These are phyloP conservation scores for Nesometra sesokonis DNA, from an alignment of 35 echinoderm and acorn worm genomes.

Conservation along the genomic window DNA sequence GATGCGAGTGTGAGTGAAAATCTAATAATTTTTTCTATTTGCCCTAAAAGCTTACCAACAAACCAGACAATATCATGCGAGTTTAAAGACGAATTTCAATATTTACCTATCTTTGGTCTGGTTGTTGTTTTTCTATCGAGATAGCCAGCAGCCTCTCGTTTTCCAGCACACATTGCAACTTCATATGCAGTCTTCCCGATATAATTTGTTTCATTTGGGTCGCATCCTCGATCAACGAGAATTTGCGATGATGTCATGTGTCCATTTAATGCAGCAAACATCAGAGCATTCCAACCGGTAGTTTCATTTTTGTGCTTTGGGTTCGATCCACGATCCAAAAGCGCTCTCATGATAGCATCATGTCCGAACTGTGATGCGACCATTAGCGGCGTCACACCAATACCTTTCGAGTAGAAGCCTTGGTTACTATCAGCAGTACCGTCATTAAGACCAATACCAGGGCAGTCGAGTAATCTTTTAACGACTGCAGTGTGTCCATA, in stretches of 20 bases:
- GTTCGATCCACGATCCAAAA: slow-evolving; percentile 53
- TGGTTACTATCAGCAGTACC: not conserved
- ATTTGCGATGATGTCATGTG: slow-evolving; percentile 37
- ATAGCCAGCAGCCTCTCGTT: slow-evolving; percentile 44
- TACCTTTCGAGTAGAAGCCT: slow-evolving; percentile 1
- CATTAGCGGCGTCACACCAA: slow-evolving; percentile 53
- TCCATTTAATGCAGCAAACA: slow-evolving; percentile 71
- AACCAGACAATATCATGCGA: no score
- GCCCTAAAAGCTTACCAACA: no score
- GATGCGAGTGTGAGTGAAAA: no score
- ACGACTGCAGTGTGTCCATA: slow-evolving; percentile 58
- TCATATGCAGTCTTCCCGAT: slow-evolving; percentile 68
- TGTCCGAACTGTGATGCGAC: slow-evolving; percentile 47
- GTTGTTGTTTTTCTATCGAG: slow-evolving; percentile 74
- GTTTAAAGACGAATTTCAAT: no score
- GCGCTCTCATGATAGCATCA: slow-evolving; percentile 35
- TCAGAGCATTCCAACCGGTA: slow-evolving; percentile 76
- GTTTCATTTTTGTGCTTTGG: slow-evolving; percentile 35
- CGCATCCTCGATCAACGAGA: slow-evolving; percentile 41
- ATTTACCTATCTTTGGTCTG: slow-evolving; percentile 54
- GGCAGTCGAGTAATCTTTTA: slow-evolving; percentile 35
- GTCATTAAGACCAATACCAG: slow-evolving; percentile 56
- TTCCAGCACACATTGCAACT: slow-evolving; percentile 38
- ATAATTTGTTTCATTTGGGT: slow-evolving; percentile 57
- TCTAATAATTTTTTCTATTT: no score